These are phyloP conservation scores for Pangasius larnaudii DNA, from an alignment of 2,797 vertebrate genomes.

Conservation along the genomic window DNA sequence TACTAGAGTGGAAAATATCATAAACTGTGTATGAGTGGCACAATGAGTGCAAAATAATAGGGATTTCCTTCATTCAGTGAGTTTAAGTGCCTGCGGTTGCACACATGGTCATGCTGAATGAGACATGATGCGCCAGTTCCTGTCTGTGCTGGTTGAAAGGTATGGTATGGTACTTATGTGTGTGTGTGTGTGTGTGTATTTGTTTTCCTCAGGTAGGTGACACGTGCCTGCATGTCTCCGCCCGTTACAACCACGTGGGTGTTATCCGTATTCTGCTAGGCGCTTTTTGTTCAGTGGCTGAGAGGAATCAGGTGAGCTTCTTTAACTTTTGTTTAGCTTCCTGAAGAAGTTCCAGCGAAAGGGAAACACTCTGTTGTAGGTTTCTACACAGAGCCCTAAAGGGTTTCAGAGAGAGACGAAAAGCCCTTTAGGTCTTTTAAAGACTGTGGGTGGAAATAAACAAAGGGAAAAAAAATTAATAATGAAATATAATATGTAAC, in stretches of 20 bases:
- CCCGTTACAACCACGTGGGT: conserved; percentile 92
- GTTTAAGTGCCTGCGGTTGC: not conserved
- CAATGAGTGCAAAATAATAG: not conserved
- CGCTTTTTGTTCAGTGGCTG: conserved; percentile 93
- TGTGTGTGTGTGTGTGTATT: not conserved
- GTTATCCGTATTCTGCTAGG: conserved; percentile 90
- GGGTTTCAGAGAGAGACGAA: not conserved
- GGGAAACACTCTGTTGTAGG: not conserved
- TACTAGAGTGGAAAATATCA: not conserved
- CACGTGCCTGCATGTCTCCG: conserved; percentile 90
- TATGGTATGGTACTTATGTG: not conserved
- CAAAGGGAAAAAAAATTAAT: not conserved
- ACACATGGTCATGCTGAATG: not conserved
- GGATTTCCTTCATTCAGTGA: not conserved
- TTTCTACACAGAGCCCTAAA: not conserved
- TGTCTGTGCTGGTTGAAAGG: conserved; percentile 8
- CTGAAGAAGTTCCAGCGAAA: not conserved
- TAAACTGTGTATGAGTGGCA: not conserved
- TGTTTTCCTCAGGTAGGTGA: conserved; percentile 84
- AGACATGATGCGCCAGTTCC: not conserved
- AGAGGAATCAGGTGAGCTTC: conserved; percentile 90
- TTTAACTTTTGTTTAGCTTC: too few species aligned
- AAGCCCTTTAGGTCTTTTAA: not conserved
- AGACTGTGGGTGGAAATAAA: not conserved
- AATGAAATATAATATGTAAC: not conserved